phyloP scores from a whole-genome alignment of 2,797 vertebrate species.

The Australoheros facetus region DNA sequence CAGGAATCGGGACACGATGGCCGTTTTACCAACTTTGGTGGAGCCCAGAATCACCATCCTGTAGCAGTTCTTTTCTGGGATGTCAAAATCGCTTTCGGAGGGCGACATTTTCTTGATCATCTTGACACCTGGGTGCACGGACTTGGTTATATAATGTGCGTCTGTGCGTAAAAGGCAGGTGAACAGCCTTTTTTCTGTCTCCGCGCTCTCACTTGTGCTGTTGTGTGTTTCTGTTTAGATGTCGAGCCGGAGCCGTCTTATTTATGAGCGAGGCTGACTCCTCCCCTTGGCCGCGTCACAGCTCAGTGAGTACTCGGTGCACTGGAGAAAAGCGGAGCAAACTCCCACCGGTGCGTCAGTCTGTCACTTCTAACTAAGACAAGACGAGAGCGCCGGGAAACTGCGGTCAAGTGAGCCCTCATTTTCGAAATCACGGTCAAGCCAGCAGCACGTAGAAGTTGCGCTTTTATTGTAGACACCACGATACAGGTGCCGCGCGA shows the following conservation, averaged over 20 bases:
- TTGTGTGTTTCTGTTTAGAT: slow-evolving; percentile 13
- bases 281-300: slow-evolving; percentile 65
- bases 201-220: neutral
- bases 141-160: neutral
- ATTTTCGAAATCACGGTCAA: too few species aligned
- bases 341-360: slow-evolving; percentile 67
- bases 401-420: too few species aligned
- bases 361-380: slow-evolving; percentile 30
- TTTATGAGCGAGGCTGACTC: slow-evolving; percentile 69
- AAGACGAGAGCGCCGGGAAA: neutral
- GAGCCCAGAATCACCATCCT: slow-evolving; percentile 97
- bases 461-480: too few species aligned
- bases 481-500: too few species aligned
- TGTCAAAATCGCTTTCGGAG: slow-evolving; percentile 87
- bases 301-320: neutral
- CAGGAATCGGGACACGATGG: slow-evolving; percentile 96
- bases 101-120: slow-evolving; percentile 98
- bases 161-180: slow-evolving; percentile 16
- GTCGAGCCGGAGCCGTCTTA: neutral
- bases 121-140: slow-evolving; percentile 2
- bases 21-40: slow-evolving; percentile 97
- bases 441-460: too few species aligned
- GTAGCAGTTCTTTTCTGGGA: slow-evolving; percentile 96
- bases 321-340: slow-evolving; percentile 32
- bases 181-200: accelerated